Conservation (phyloP, 2,888 invertebrate species). For the Hipparchia semele region DNA sequence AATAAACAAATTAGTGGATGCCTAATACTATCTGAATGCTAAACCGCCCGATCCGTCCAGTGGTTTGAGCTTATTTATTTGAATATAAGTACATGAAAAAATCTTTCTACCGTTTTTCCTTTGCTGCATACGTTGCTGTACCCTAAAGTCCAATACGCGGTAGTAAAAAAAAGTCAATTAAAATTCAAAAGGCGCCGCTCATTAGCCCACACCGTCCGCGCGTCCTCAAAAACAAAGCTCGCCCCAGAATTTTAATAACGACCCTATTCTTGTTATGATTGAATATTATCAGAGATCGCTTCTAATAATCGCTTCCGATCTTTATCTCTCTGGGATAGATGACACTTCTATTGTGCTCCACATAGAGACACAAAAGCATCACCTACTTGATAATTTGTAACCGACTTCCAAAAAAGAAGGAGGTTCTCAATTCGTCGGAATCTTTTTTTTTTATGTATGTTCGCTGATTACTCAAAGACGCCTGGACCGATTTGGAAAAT, state of each 20-base stretch:
- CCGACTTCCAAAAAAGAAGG: too few relatives aligned
- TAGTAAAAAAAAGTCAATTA: slow-evolving; percentile 13
- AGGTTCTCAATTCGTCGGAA: too few relatives aligned
- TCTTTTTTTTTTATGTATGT: too few relatives aligned
- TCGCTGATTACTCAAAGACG: too few relatives aligned
- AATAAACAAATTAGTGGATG: too few relatives aligned
- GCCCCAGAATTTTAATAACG: slow-evolving; percentile 27
- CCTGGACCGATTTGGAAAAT: too few relatives aligned
- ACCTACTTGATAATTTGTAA: neutral
- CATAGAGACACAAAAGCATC: neutral
- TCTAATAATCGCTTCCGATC: slow-evolving; percentile 39
- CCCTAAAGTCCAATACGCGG: neutral
- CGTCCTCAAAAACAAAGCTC: slow-evolving; percentile 27
- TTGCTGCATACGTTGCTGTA: neutral
- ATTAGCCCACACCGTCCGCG: slow-evolving; percentile 26
- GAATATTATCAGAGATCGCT: slow-evolving; percentile 50
- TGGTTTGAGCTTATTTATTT: too few relatives aligned
- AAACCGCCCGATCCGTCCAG: too few relatives aligned
- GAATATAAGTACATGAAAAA: too few relatives aligned
- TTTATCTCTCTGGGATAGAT: slow-evolving; percentile 20
- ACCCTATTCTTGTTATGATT: slow-evolving; percentile 40
- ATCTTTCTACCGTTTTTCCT: neutral
- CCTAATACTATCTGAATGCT: too few relatives aligned
- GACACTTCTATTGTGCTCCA: slow-evolving; percentile 6
- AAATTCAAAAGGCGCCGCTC: slow-evolving; percentile 32